Conservation (phyloP, 1,140 invertebrate genomes). For the Trachymyrmex septentrionalis region DNA sequence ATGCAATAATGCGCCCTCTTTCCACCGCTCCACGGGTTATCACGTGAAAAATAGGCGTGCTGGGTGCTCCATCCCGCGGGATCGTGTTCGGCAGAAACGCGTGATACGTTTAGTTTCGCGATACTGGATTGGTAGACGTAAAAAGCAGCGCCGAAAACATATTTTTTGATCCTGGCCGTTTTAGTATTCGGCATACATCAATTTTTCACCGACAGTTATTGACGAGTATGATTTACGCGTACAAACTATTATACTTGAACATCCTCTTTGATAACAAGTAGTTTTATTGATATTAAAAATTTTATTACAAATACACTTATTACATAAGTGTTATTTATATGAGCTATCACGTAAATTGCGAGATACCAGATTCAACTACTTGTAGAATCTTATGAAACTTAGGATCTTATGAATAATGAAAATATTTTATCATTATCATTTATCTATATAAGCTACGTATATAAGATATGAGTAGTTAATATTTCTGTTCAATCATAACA, state of each 20-base stretch:
- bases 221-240: neutral
- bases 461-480: neutral
- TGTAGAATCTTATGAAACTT: too few species aligned
- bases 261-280: neutral
- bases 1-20: conserved; percentile 85
- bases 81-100: conserved; percentile 47
- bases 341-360: too few species aligned
- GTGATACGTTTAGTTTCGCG: conserved; percentile 56
- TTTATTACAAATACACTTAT: neutral
- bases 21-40: conserved; percentile 57
- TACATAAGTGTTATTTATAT: neutral
- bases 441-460: neutral
- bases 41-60: conserved; percentile 81
- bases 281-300: neutral
- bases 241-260: neutral
- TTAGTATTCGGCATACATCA: conserved; percentile 4
- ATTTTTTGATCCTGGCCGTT: conserved; percentile 32
- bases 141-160: conserved; percentile 40
- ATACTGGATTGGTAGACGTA: conserved; percentile 56
- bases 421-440: too few species aligned
- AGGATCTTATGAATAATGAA: too few species aligned
- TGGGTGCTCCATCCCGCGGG: conserved; percentile 40
- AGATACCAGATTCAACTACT: too few species aligned
- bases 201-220: conserved; percentile 17
- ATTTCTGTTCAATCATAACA: neutral